Evolutionary conservation across 2,113 vertebrate species (phyloP), one percentile per base, ranked within the genome.

Genomic region (Oncorhynchus kisutch): DNA sequence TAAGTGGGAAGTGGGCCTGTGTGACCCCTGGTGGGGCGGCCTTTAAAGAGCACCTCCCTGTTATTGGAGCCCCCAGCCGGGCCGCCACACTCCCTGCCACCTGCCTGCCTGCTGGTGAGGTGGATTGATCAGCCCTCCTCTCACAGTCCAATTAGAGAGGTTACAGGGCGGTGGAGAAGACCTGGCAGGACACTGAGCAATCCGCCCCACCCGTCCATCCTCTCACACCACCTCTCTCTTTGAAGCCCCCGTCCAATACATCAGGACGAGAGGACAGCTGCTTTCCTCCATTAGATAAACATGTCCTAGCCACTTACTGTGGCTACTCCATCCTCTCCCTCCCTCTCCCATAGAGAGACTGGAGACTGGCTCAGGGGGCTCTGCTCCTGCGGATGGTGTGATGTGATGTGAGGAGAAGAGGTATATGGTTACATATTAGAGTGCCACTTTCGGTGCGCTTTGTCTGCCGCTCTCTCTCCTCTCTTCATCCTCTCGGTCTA

Each of bases 41-140:
- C 88, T 94, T 94, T 88, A 93, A 92, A 92, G 91, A 88, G 90
- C 88, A 86, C 83, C 85, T 87, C 88, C 75, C 78, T 76, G 80
- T 89, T 81, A 90, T 85, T 80, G 91, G 83, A 88, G 86, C 84
- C 81, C 85, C 78, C 80, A 79, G 88, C 77, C 78, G 83, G 85
- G 86, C 85, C 80, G 81, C 86, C 25, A 25, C 22, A 14, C 64
- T 66, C 64, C 64, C 79, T 84, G 39, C 39, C 39, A 39, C 39
- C 39, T 39, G 84, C 90, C 88, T 90, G 18, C 7, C 20, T 22
- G 20, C 59, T 14, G 18, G n/a, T 22, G 5, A 20, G 48, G 87
- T 88, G 84, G 91, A 39, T 92, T 92, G 91, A 94, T 92, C 91
- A 88, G 87, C 77, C 84, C 87, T 82, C 86, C 79, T 89, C 88